Percentiles rank a stretch among this genome's conserved stretches.
Conservation (phyloP, 2,888 invertebrate genomes). For the Noctua janthe region DNA sequence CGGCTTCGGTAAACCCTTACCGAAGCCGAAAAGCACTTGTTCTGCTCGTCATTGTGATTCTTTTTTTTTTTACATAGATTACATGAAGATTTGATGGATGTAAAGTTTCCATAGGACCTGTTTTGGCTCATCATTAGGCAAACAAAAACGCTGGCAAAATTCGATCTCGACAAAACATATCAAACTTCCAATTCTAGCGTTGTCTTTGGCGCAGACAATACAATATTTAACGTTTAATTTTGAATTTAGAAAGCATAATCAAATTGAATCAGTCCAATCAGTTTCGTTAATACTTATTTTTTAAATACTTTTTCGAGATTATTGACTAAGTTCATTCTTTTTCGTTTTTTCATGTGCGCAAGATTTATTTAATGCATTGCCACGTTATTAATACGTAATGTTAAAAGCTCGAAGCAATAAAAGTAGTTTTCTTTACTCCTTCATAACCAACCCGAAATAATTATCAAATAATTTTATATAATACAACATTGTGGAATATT, state of each 20-base stretch:
- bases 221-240: slow-evolving; percentile 21
- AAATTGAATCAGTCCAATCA: slow-evolving; percentile 75
- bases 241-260: slow-evolving; percentile 36
- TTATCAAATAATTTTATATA: neutral
- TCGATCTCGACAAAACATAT: slow-evolving; percentile 9
- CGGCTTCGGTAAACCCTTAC: neutral
- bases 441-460: neutral
- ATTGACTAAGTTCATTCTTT: slow-evolving; percentile 57
- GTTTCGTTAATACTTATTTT: slow-evolving; percentile 77
- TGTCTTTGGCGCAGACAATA: neutral
- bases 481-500: neutral
- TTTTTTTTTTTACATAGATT: neutral
- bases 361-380: neutral
- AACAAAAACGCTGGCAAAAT: neutral
- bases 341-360: slow-evolving; percentile 35
- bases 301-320: slow-evolving; percentile 61
- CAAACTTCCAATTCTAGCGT: neutral
- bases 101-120: neutral
- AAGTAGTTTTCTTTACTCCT: neutral
- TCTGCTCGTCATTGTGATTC: too few species aligned
- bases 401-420: neutral
- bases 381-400: neutral
- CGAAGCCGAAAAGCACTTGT: too few species aligned
- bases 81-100: neutral
- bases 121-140: neutral